Evolutionary conservation across 2,797 vertebrate species (phyloP).

Genomic region (Catamblyrhynchus diadema): DNA sequence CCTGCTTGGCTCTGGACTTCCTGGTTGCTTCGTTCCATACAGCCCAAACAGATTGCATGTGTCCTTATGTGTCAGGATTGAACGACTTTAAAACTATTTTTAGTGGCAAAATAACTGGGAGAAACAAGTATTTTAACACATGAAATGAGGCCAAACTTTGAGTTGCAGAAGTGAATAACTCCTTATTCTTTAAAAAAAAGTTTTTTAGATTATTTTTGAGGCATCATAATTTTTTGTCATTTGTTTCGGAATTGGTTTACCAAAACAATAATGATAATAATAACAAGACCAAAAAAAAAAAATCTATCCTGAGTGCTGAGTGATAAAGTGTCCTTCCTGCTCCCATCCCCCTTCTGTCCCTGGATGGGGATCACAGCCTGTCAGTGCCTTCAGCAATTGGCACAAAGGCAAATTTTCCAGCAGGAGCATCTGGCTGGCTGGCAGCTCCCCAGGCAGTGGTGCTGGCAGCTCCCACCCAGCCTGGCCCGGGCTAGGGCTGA

Average conservation of each 20-base stretch:
- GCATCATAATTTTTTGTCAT: background rate
- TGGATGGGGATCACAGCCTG: slow-evolving; percentile 26
- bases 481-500: background rate
- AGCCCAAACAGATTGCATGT: background rate
- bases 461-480: background rate
- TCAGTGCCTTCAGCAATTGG: slow-evolving; percentile 5
- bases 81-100: background rate
- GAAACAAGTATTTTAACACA: slow-evolving; percentile 17
- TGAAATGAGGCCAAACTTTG: background rate
- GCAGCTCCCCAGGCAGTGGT: background rate
- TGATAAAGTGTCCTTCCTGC: background rate
- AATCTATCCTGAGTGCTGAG: background rate
- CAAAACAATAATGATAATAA: background rate
- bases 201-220: background rate
- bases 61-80: background rate
- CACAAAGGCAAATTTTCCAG: background rate
- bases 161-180: background rate
- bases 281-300: too few species aligned
- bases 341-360: background rate
- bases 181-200: background rate
- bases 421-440: slow-evolving; percentile 18
- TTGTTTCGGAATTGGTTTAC: background rate
- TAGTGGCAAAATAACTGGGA: background rate
- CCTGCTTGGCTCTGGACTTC: background rate
- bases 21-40: background rate